Percentiles rank a stretch among this genome's conserved stretches.
phyloP scores from a whole-genome alignment of 2,797 vertebrate genomes.

The Hoplostethus mediterraneus region DNA sequence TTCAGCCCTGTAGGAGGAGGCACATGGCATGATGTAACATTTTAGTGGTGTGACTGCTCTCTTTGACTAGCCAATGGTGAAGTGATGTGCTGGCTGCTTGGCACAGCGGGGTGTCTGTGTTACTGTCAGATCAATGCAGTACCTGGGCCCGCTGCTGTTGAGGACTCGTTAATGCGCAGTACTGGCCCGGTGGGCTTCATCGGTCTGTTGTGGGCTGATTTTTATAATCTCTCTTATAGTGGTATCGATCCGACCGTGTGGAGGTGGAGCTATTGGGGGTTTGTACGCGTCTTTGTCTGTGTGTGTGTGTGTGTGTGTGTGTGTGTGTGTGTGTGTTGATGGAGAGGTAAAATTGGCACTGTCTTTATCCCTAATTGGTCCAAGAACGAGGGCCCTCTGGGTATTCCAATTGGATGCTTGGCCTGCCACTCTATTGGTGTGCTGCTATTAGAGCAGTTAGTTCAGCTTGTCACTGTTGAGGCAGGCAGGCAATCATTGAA shows the following conservation, averaged over 20 bases:
- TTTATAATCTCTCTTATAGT: slow-evolving; percentile 78
- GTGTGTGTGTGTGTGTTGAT: slow-evolving; percentile 48
- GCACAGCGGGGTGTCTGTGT: slow-evolving; percentile 59
- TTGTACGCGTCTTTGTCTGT: slow-evolving; percentile 5
- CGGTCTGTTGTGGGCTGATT: slow-evolving; percentile 71
- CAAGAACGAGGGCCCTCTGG: slow-evolving; percentile 64
- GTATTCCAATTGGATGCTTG: slow-evolving; percentile 43
- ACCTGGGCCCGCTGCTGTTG: slow-evolving; percentile 57
- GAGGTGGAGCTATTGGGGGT: slow-evolving; percentile 50
- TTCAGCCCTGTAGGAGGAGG: slow-evolving; percentile 7
- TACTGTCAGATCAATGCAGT: slow-evolving; percentile 76
- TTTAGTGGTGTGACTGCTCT: slow-evolving; percentile 48
- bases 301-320: slow-evolving; percentile 35
- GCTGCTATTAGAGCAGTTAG: slow-evolving; percentile 56
- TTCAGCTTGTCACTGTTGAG: slow-evolving; percentile 66
- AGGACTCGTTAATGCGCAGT: slow-evolving; percentile 75
- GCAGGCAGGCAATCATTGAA: slow-evolving; percentile 47
- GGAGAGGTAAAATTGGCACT: slow-evolving; percentile 61
- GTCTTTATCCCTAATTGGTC: slow-evolving; percentile 76
- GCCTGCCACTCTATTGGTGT: slow-evolving; percentile 64
- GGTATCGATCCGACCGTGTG: slow-evolving; percentile 68
- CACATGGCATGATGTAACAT: slow-evolving; percentile 26
- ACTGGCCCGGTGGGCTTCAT: slow-evolving; percentile 63
- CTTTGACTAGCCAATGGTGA: slow-evolving; percentile 42
- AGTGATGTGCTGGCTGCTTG: slow-evolving; percentile 54